Evolutionary conservation across 2,888 invertebrate genomes (phyloP).

Genomic region (Gibbula magus): DNA sequence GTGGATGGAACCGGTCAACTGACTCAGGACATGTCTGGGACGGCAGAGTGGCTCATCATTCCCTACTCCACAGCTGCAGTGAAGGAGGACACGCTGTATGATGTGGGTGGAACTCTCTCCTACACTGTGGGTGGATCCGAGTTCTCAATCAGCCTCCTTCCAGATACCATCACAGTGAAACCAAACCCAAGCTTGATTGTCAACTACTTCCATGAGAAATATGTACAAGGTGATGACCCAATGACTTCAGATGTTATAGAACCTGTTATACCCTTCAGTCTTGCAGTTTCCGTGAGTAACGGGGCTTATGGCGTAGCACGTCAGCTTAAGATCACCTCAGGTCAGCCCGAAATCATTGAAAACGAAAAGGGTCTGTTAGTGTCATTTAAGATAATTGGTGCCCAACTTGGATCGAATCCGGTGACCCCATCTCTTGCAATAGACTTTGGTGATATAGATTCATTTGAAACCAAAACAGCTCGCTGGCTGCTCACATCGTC

Average conservation of each 20-base stretch:
- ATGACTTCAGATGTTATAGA: conserved; percentile 48
- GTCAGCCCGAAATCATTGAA: conserved; percentile 62
- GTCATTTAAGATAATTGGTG: conserved; percentile 53
- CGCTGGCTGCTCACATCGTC: conserved; percentile 54
- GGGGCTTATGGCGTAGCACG: conserved; percentile 51
- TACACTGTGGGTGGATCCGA: conserved; percentile 50
- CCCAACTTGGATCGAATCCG: conserved; percentile 40
- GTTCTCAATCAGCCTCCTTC: conserved; percentile 52
- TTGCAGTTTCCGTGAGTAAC: conserved; percentile 54
- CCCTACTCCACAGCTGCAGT: conserved; percentile 57
- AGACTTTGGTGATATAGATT: conserved; percentile 52
- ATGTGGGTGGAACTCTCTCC: conserved; percentile 56
- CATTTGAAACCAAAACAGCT: conserved; percentile 47
- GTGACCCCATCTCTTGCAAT: conserved; percentile 50
- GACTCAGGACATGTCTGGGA: conserved; percentile 38
- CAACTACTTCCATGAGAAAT: conserved; percentile 60
- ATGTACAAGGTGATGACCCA: conserved; percentile 56
- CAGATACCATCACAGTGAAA: conserved; percentile 58
- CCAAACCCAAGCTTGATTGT: conserved; percentile 56
- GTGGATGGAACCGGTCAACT: conserved; percentile 51
- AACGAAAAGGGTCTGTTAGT: conserved; percentile 59
- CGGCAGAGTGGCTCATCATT: conserved; percentile 54
- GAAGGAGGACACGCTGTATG: conserved; percentile 46
- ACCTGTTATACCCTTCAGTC: conserved; percentile 52
- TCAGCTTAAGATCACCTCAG: conserved; percentile 53